These are phyloP conservation scores for Enoplolaimus lenunculus DNA, from an alignment of 2,888 invertebrate genomes.

Conservation along the genomic window DNA sequence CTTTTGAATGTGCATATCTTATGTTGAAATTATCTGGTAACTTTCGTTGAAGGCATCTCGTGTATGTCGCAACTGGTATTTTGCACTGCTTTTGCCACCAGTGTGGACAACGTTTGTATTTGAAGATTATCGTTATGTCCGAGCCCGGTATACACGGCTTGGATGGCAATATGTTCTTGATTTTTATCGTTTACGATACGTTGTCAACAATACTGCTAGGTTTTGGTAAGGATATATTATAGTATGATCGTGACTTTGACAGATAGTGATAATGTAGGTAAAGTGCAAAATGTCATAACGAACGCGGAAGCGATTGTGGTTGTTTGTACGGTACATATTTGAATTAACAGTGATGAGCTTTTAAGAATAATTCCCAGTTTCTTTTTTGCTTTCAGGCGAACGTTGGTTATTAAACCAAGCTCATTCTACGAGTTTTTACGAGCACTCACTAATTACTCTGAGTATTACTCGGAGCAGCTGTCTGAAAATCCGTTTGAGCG, in stretches of 20 bases:
- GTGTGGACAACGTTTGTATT: background rate
- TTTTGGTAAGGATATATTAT: constrained; percentile 48
- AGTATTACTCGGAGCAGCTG: constrained; percentile 27
- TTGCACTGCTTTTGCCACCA: background rate
- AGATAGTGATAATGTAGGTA: no score
- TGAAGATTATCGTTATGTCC: background rate
- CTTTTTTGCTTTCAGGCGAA: background rate
- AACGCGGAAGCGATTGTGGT: no score
- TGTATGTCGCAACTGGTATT: background rate
- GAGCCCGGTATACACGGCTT: background rate
- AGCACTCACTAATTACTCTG: constrained; percentile 50
- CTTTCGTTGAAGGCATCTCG: background rate
- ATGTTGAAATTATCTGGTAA: background rate
- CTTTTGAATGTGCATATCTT: no score
- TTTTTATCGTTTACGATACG: constrained; percentile 56
- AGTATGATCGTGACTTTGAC: no score
- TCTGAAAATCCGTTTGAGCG: constrained; percentile 25
- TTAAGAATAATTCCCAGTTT: background rate
- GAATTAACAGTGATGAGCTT: no score
- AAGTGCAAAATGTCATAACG: no score
- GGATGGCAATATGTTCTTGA: constrained; percentile 66
- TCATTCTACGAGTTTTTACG: constrained; percentile 64
- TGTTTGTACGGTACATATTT: no score
- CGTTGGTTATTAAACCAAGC: background rate
- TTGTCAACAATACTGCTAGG: constrained; percentile 55